Percentiles rank a stretch among this genome's conserved stretches.
These are phyloP conservation scores for Drosophila grimshawi DNA, from an alignment of 1,140 invertebrate genomes.

Conservation along the genomic window DNA sequence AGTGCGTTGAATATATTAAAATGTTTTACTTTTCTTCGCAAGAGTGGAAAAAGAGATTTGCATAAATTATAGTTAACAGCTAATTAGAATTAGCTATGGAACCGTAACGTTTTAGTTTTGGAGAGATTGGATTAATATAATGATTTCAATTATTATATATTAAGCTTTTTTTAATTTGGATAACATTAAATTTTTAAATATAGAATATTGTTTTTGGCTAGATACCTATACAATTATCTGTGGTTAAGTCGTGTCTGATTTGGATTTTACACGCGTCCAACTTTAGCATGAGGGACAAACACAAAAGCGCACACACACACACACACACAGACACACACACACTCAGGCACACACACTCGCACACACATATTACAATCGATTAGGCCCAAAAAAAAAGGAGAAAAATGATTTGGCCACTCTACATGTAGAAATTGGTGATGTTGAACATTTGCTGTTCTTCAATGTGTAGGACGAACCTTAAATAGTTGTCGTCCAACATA, in stretches of 20 bases:
- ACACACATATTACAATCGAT: conserved; percentile 15
- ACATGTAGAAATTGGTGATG: conserved; percentile 75
- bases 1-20: too few relatives aligned
- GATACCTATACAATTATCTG: background rate
- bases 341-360: conserved; percentile 27
- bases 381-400: background rate
- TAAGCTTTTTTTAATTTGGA: too few relatives aligned
- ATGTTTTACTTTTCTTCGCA: too few relatives aligned
- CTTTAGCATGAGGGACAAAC: background rate
- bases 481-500: conserved; percentile 81
- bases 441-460: conserved; percentile 77
- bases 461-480: conserved; percentile 83
- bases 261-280: background rate
- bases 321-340: conserved; percentile 7
- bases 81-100: background rate
- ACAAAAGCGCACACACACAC: background rate
- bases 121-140: background rate
- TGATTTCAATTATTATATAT: too few relatives aligned
- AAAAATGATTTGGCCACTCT: conserved; percentile 25
- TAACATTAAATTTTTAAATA: background rate
- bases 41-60: too few relatives aligned
- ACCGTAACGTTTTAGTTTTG: background rate
- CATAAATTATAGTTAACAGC: background rate
- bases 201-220: background rate
- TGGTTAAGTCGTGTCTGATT: background rate